Evolutionary conservation across 2,888 invertebrate genomes (phyloP), one percentile per base, ranked within the genome.

Genomic region (Melanostoma scalare): DNA sequence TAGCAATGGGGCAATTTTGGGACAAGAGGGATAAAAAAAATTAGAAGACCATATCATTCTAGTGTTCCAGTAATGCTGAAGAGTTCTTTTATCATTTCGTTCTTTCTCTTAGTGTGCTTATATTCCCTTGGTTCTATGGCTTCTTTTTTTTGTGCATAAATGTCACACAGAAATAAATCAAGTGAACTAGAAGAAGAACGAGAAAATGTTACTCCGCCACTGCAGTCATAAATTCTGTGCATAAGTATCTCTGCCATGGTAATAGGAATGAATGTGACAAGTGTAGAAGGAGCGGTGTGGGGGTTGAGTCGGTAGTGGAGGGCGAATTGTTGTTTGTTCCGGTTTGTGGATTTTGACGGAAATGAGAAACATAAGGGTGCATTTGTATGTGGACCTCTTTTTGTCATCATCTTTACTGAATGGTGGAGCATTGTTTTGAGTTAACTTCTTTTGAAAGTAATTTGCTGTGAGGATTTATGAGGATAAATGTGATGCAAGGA

Each of bases 161-260:
- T 84, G 84, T 84, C 84, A 84, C 71, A 71, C 79, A 52, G 84
- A 79, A 84, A 84, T 84, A 84, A 84, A 84, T 84, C 84, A 84
- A 84, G 65, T 71, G 79, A 61, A 74, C 44, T 63, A 53, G 55
- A 55, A 65, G 69, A 69, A n/a, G 58, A 31, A 31, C 44, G 36
- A 48, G 60, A 36, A 63, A 63, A 33, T 40, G 30, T 36, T 44
- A 8, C 46, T 35, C 78, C 75, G 53, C 68, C 72, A 50, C 82
- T 77, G 82, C 82, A 84, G 84, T 79, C 84, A 84, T 84, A 84
- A 84, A 84, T 84, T 84, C 67, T 84, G 65, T 78, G 79, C 84
- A 84, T 84, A 84, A 84, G 84, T 84, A 84, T 84, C 63, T 31
- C 84, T 79, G 79, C 79, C 84, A 79, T 60, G 60, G 60, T 79